Evolutionary conservation across 2,888 invertebrate species (phyloP).

Genomic region (Diarsia brunnea): DNA sequence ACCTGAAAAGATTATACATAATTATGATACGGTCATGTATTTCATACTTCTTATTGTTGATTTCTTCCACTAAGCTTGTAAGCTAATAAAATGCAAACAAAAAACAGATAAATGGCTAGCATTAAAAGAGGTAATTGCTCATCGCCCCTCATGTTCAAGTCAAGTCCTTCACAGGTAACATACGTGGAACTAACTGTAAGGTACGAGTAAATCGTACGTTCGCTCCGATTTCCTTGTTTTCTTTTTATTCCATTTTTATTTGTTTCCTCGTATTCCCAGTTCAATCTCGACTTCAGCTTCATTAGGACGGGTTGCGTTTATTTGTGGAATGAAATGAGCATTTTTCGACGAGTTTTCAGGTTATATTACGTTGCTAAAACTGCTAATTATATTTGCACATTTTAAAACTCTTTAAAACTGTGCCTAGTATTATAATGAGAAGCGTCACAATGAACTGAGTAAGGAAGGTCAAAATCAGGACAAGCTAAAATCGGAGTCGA

Average conservation of each 20-base stretch:
- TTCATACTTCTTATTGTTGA: neutral
- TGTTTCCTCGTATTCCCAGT: slow-evolving; percentile 50
- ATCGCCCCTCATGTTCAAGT: neutral
- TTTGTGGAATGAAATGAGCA: slow-evolving; percentile 31
- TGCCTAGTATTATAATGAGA: no score
- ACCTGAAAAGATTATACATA: neutral
- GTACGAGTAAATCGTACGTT: neutral
- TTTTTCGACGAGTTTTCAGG: slow-evolving; percentile 7
- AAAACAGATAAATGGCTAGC: neutral
- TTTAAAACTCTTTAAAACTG: no score
- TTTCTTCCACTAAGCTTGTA: neutral
- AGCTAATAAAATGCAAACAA: neutral
- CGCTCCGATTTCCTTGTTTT: slow-evolving; percentile 38
- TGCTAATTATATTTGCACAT: no score
- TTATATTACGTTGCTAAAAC: neutral
- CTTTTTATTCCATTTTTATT: slow-evolving; percentile 47
- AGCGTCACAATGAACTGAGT: no score
- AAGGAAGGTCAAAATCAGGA: no score
- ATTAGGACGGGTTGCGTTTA: slow-evolving; percentile 38
- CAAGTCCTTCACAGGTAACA: neutral
- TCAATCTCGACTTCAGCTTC: slow-evolving; percentile 42
- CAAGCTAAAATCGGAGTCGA: no score
- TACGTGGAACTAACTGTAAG: slow-evolving; percentile 10
- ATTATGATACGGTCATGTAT: neutral
- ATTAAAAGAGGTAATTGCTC: slow-evolving; percentile 1